Evolutionary conservation across 1,140 invertebrate genomes (phyloP).

Genomic region (Triops cancriformis): DNA sequence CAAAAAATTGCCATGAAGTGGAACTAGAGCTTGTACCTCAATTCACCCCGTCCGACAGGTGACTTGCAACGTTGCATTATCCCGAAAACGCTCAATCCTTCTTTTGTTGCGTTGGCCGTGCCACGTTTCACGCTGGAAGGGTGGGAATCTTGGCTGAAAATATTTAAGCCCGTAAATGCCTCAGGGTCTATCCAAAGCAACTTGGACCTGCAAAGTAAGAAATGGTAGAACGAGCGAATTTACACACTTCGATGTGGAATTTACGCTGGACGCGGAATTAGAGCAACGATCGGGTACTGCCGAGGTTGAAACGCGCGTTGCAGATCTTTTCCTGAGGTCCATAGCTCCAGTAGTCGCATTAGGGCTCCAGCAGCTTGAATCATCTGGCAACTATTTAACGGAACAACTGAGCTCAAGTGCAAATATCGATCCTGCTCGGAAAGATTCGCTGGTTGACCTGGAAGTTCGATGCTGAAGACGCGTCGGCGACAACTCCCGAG

Average conservation of each 20-base stretch:
- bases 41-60: constrained; percentile 44
- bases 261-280: not conserved
- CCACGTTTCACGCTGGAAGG: constrained; percentile 63
- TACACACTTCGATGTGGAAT: not conserved
- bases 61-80: constrained; percentile 63
- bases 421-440: constrained; percentile 15
- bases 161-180: constrained; percentile 61
- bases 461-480: not conserved
- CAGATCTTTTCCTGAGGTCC: constrained; percentile 19
- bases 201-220: constrained; percentile 47
- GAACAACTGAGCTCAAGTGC: constrained; percentile 15
- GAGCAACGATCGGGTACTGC: constrained; percentile 23
- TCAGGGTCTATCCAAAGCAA: constrained; percentile 62
- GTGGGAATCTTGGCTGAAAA: constrained; percentile 62
- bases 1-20: constrained; percentile 17
- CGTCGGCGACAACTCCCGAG: constrained; percentile 31
- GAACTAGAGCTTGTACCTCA: constrained; percentile 35
- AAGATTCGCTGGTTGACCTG: not conserved
- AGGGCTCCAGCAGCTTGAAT: constrained; percentile 63
- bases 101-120: constrained; percentile 42
- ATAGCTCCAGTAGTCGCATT: constrained; percentile 43
- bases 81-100: constrained; percentile 62
- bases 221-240: constrained; percentile 27
- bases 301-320: constrained; percentile 17
- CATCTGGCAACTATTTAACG: constrained; percentile 36